These are phyloP conservation scores for Epinotia nisella DNA, from an alignment of 2,888 invertebrate species.

Conservation along the genomic window DNA sequence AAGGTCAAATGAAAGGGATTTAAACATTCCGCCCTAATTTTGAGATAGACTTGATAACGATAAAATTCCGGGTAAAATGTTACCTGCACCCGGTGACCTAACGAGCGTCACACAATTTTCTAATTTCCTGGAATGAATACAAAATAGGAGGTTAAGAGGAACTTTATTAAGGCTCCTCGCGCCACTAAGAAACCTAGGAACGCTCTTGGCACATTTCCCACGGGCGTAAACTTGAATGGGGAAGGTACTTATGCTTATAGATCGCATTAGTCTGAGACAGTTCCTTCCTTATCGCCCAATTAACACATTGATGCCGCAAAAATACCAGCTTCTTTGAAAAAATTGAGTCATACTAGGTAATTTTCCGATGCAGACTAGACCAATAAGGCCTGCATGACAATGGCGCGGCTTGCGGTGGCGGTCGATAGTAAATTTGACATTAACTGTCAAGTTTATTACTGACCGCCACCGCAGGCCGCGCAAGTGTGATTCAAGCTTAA, in stretches of 20 bases:
- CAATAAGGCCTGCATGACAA: neutral
- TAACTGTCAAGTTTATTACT: no score
- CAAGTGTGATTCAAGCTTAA: no score
- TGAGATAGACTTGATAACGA: conserved; percentile 25
- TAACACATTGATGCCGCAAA: conserved; percentile 38
- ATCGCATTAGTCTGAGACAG: conserved; percentile 39
- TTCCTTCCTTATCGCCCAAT: conserved; percentile 41
- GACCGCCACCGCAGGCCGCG: no score
- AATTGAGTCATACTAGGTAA: conserved; percentile 32
- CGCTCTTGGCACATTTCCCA: conserved; percentile 67
- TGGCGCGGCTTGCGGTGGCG: no score
- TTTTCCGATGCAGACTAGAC: conserved; percentile 21
- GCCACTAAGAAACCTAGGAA: conserved; percentile 57
- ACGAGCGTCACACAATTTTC: conserved; percentile 31
- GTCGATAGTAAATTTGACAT: no score
- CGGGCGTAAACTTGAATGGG: conserved; percentile 57
- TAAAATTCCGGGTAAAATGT: neutral
- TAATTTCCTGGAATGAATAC: conserved; percentile 40
- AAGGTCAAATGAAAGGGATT: conserved; percentile 32
- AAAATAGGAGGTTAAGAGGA: conserved; percentile 44
- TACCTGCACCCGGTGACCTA: conserved; percentile 26
- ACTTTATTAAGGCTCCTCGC: conserved; percentile 56
- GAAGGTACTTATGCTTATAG: conserved; percentile 38
- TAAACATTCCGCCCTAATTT: conserved; percentile 24
- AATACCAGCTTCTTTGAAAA: conserved; percentile 22